Conservation (phyloP, 2,797 vertebrate species). For the Myotis pilosus region DNA sequence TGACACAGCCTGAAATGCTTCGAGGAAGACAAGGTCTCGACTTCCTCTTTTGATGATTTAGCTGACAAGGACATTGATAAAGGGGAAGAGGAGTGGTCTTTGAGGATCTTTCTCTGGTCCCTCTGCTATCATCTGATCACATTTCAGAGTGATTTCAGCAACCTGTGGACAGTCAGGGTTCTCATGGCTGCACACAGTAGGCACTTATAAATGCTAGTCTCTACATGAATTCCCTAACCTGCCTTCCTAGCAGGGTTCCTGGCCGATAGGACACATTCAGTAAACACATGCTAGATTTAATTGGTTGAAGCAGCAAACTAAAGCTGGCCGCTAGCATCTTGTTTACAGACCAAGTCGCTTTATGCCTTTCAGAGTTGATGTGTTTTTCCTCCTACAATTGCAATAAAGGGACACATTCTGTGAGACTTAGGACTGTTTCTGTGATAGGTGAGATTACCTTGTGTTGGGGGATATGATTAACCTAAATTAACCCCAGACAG, state of each 20-base stretch:
- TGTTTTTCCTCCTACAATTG: not conserved
- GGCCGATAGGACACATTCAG: not conserved
- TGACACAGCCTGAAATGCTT: conserved; percentile 38
- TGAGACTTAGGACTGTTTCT: not conserved
- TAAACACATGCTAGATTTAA: not conserved
- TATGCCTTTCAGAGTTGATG: not conserved
- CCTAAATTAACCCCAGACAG: conserved; percentile 58
- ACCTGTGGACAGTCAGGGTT: not conserved
- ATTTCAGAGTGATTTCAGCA: not conserved
- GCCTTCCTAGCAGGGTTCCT: not conserved
- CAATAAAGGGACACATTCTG: not conserved
- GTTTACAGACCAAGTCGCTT: not conserved
- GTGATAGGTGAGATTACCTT: conserved; percentile 1
- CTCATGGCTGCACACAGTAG: rapidly evolving
- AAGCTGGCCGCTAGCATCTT: not conserved
- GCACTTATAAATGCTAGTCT: not conserved
- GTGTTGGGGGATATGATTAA: not conserved
- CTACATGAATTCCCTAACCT: rapidly evolving
- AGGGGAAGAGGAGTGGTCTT: conserved; percentile 54
- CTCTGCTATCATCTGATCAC: not conserved
- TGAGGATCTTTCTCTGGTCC: not conserved
- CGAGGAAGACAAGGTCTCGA: conserved; percentile 51
- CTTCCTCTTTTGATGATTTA: conserved; percentile 70
- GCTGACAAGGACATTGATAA: conserved; percentile 54
- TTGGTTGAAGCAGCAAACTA: not conserved